Evolutionary conservation across 2,113 vertebrate species (phyloP).

Genomic region (Lampris incognitus): DNA sequence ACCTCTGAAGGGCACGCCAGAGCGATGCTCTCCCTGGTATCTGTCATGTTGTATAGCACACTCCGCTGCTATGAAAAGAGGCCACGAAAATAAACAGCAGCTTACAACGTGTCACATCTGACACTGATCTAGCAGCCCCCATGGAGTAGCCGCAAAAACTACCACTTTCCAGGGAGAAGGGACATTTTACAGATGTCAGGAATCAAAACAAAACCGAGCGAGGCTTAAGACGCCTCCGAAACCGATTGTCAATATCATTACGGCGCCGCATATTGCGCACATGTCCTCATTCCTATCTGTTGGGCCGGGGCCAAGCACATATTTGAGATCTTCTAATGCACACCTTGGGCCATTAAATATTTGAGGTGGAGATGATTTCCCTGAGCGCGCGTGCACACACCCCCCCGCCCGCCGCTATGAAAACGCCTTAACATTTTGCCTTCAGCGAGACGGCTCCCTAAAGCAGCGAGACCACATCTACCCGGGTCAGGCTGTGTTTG

Average conservation of each 20-base stretch:
- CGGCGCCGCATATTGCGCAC: constrained; percentile 13
- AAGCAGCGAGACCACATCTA: constrained; percentile 48
- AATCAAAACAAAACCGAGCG: constrained; percentile 10
- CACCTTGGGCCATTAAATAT: constrained; percentile 52
- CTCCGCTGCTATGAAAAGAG: constrained; percentile 52
- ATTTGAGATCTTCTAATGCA: constrained; percentile 50
- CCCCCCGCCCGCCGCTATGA: not conserved
- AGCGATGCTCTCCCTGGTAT: constrained; percentile 48
- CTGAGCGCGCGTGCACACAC: constrained; percentile 30
- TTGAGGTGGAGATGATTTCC: constrained; percentile 57
- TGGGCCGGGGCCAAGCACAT: constrained; percentile 38
- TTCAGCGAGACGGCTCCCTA: constrained; percentile 13
- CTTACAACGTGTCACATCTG: constrained; percentile 56
- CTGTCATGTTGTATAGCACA: constrained; percentile 51
- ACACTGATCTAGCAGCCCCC: constrained; percentile 55
- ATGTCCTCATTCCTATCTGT: constrained; percentile 18
- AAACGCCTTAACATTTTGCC: constrained; percentile 50
- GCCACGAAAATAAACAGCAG: constrained; percentile 63
- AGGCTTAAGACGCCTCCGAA: constrained; percentile 28
- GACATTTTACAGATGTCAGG: not conserved
- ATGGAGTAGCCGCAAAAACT: constrained; percentile 16
- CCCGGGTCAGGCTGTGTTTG: constrained; percentile 44
- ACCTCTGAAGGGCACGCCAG: constrained; percentile 44
- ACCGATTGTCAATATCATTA: constrained; percentile 47
- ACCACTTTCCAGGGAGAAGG: constrained; percentile 2